Evolutionary conservation across 2,888 invertebrate genomes (phyloP).

Genomic region (Stenodera caucasica): DNA sequence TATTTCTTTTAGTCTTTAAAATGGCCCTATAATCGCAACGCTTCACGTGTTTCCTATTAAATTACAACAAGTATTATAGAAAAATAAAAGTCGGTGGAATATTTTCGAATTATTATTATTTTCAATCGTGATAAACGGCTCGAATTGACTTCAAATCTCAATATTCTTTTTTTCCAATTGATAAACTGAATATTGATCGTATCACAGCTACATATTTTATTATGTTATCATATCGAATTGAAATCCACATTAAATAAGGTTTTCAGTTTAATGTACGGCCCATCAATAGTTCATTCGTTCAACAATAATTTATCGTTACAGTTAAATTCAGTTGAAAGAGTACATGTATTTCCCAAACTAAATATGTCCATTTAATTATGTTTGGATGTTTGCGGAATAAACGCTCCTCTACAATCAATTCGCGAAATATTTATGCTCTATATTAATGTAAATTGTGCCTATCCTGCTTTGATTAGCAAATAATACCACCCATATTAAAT

Average conservation of each 20-base stretch:
- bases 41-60: too few species aligned
- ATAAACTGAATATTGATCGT: too few species aligned
- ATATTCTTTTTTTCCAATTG: too few species aligned
- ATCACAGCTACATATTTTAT: too few species aligned
- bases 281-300: constrained; percentile 1
- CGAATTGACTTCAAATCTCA: too few species aligned
- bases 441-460: background rate
- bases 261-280: background rate
- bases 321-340: background rate
- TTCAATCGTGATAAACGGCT: too few species aligned
- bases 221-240: background rate
- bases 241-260: background rate
- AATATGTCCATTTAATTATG: constrained; percentile 4
- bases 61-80: too few species aligned
- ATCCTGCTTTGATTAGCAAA: background rate
- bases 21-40: too few species aligned
- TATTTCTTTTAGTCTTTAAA: too few species aligned
- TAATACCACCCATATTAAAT: background rate
- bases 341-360: background rate
- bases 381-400: constrained; percentile 1
- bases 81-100: too few species aligned
- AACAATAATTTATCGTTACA: background rate
- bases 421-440: background rate
- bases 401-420: background rate
- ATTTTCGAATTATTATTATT: too few species aligned